A percentile compares a stretch with the other conserved stretches of the same genome.
phyloP scores from a whole-genome alignment of 2,113 vertebrate genomes.

The Cinclus mexicanus region DNA sequence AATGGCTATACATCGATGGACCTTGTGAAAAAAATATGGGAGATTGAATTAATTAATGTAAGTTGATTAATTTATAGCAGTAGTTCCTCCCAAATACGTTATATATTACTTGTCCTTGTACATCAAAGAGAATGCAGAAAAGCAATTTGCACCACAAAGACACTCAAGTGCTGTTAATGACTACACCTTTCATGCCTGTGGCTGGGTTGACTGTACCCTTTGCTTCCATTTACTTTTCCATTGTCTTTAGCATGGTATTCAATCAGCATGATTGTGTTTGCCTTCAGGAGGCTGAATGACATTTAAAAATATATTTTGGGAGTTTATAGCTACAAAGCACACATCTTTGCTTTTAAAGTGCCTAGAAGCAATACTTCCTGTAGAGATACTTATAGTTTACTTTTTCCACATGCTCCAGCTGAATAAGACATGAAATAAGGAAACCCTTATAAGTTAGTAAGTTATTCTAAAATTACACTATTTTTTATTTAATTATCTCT shows the following conservation, averaged over 20 bases:
- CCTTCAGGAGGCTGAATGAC: not conserved
- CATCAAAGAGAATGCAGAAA: not conserved
- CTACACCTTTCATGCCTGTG: not conserved
- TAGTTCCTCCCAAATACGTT: not conserved
- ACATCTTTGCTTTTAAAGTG: not conserved
- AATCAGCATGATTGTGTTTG: not conserved
- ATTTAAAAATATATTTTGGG: slow-evolving; percentile 27
- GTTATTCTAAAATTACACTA: not conserved
- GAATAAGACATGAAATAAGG: not conserved
- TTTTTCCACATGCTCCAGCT: not conserved
- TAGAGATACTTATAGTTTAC: not conserved
- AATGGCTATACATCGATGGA: slow-evolving; percentile 99
- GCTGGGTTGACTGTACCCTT: not conserved
- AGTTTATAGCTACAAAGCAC: not conserved
- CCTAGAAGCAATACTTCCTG: not conserved
- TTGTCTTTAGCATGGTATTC: slow-evolving; percentile 14
- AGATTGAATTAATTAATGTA: slow-evolving; percentile 97
- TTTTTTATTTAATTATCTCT: not conserved
- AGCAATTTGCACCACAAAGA: not conserved
- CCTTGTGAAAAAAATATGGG: slow-evolving; percentile 98
- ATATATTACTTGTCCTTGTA: not conserved
- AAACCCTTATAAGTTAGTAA: not conserved
- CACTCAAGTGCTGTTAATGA: not conserved
- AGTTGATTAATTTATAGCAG: slow-evolving; percentile 71
- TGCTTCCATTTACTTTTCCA: slow-evolving; percentile 19